phyloP scores from a whole-genome alignment of 2,888 invertebrate species.

The Willowsia nigromaculata region DNA sequence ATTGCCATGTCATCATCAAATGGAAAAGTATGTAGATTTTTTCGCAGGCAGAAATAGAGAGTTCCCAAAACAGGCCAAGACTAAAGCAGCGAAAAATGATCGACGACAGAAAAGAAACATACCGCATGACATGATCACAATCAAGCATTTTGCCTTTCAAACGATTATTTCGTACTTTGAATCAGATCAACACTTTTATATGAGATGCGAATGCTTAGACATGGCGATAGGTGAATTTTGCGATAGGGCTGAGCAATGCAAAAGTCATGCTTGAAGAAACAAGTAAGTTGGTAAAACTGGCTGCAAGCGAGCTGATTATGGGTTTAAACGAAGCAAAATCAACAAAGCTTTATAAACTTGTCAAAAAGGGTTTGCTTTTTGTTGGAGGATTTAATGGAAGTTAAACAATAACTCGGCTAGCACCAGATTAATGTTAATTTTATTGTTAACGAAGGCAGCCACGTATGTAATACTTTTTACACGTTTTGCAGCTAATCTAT shows the following conservation, averaged over 20 bases:
- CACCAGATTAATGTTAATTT: neutral
- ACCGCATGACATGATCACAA: neutral
- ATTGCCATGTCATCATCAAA: neutral
- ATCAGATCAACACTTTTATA: neutral
- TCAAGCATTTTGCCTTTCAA: neutral
- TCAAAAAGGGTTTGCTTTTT: too few relatives aligned
- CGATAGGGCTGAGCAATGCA: neutral
- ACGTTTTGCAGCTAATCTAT: neutral
- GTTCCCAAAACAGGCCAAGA: neutral
- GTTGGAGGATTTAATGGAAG: neutral
- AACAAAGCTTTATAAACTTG: conserved; percentile 32
- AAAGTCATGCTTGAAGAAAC: conserved; percentile 41
- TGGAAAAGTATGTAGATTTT: neutral
- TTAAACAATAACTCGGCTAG: neutral
- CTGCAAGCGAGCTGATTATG: neutral
- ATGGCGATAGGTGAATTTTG: neutral
- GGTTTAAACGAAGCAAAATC: conserved; percentile 10
- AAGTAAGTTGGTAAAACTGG: conserved; percentile 64
- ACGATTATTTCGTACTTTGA: neutral
- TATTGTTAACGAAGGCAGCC: neutral
- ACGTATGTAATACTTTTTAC: neutral
- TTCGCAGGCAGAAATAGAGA: neutral
- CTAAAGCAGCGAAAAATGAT: neutral
- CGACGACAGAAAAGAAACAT: neutral
- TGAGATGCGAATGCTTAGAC: neutral